phyloP scores from a whole-genome alignment of 2,888 invertebrate genomes.

The Neoascia interrupta region DNA sequence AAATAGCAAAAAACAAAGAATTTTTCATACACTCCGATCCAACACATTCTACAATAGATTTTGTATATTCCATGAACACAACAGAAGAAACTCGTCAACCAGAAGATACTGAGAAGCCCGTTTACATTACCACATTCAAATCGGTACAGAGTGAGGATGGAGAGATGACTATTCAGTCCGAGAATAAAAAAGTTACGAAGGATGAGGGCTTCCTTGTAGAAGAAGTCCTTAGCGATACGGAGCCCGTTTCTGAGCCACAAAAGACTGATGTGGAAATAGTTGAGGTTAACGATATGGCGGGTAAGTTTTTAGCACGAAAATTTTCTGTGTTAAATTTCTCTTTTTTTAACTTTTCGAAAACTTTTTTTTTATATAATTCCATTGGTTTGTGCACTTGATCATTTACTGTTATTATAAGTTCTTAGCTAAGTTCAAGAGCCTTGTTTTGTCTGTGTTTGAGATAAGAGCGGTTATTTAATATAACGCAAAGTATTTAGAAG shows the following conservation, averaged over 20 bases:
- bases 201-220: slow-evolving; percentile 78
- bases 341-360: neutral
- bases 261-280: slow-evolving; percentile 76
- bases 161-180: slow-evolving; percentile 77
- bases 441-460: no score
- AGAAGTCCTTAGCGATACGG: slow-evolving; percentile 78
- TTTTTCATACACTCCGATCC: neutral
- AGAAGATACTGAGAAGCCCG: slow-evolving; percentile 77
- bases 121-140: slow-evolving; percentile 79
- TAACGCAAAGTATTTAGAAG: no score
- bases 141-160: slow-evolving; percentile 78
- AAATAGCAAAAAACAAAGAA: neutral
- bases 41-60: slow-evolving; percentile 37
- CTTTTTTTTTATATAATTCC: slow-evolving; percentile 26
- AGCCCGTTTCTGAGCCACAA: slow-evolving; percentile 73
- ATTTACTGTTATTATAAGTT: no score
- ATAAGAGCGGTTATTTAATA: no score
- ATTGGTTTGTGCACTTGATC: slow-evolving; percentile 57
- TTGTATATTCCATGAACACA: slow-evolving; percentile 41
- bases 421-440: no score
- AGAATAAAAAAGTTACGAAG: slow-evolving; percentile 77
- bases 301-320: slow-evolving; percentile 72
- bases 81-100: slow-evolving; percentile 74
- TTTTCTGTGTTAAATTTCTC: neutral
- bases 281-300: slow-evolving; percentile 77